Percentiles rank a stretch among this genome's conserved stretches.
Conservation (phyloP, 2,797 vertebrate genomes). For the Neomorphus geoffroyi region DNA sequence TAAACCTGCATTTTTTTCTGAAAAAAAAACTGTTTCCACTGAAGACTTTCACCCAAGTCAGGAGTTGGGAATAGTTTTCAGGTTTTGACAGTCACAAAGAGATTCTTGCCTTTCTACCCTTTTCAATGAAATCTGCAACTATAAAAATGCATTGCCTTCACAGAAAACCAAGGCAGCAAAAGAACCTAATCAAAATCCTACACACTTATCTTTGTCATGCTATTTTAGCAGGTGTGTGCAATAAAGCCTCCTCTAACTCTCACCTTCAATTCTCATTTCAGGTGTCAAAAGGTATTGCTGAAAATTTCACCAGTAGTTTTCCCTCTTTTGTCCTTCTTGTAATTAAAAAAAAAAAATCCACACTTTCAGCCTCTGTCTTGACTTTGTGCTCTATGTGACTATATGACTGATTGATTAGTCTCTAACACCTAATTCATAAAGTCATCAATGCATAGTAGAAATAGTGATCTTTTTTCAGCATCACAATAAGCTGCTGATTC, state of each 20-base stretch:
- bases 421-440: background rate
- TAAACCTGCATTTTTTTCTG: background rate
- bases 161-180: background rate
- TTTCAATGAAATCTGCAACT: background rate
- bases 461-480: background rate
- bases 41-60: background rate
- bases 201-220: background rate
- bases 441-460: background rate
- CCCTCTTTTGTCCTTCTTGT: background rate
- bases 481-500: background rate
- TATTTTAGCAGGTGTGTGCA: background rate
- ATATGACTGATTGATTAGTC: background rate
- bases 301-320: background rate
- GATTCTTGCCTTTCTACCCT: background rate
- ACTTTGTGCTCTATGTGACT: background rate
- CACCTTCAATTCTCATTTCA: background rate
- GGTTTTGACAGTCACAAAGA: background rate
- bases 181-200: background rate
- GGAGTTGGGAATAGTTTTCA: background rate
- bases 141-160: background rate
- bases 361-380: background rate
- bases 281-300: background rate
- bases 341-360: background rate
- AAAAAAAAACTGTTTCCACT: background rate
- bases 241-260: background rate